These are phyloP conservation scores for Heliconius hortense DNA, from an alignment of 2,888 invertebrate species.

Conservation along the genomic window DNA sequence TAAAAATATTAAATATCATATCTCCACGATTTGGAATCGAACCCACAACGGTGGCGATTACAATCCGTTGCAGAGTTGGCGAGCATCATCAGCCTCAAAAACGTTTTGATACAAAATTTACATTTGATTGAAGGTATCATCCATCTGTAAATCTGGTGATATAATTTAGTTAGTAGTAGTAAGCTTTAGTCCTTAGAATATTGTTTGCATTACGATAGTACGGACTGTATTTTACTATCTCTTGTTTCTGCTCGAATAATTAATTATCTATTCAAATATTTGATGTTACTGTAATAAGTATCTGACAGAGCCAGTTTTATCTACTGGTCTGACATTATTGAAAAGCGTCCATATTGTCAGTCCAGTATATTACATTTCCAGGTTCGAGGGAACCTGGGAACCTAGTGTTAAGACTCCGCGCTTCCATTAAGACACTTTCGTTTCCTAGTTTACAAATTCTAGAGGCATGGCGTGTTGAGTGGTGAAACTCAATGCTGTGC, in stretches of 20 bases:
- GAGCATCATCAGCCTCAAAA: conserved; percentile 26
- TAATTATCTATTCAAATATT: conserved; percentile 8
- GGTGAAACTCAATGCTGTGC: too few relatives aligned
- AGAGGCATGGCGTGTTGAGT: too few relatives aligned
- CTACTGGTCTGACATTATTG: background rate
- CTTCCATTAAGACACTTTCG: too few relatives aligned
- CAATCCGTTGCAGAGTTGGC: too few relatives aligned
- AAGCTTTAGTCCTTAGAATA: conserved; percentile 5
- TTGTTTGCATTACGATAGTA: conserved; percentile 10
- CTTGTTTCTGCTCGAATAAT: conserved; percentile 13
- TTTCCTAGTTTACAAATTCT: too few relatives aligned
- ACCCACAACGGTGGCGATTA: too few relatives aligned
- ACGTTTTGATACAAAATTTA: conserved; percentile 35
- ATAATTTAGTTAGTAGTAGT: conserved; percentile 15
- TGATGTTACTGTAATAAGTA: background rate
- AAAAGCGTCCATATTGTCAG: too few relatives aligned
- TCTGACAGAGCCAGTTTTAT: background rate
- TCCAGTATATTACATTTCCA: too few relatives aligned
- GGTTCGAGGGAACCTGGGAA: too few relatives aligned
- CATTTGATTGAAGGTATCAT: conserved; percentile 31
- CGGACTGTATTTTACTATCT: conserved; percentile 5
- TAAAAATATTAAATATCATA: conserved; percentile 60
- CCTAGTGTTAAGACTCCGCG: too few relatives aligned
- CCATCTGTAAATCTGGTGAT: conserved; percentile 30
- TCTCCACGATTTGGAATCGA: too few relatives aligned